Percentiles rank a stretch among this genome's conserved stretches.
Conservation (phyloP, 2,888 invertebrate genomes). For the Ceraclea dissimilis region DNA sequence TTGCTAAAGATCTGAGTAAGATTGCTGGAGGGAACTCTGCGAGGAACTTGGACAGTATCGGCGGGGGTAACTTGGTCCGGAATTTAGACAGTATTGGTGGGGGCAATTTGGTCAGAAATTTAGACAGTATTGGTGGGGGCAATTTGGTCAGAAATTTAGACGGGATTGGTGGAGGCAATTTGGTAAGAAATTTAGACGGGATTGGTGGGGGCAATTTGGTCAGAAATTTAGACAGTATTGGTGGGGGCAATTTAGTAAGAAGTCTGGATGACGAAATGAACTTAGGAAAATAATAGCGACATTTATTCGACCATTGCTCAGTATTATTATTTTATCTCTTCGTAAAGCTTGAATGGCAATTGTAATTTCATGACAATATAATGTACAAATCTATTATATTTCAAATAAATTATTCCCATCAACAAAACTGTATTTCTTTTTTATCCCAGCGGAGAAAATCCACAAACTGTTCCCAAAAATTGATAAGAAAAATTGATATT, state of each 20-base stretch:
- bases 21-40: slow-evolving; percentile 28
- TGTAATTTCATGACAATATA: no score
- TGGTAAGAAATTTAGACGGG: slow-evolving; percentile 31
- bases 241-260: slow-evolving; percentile 27
- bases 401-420: no score
- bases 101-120: slow-evolving; percentile 26
- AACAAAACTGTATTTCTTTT: no score
- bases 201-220: slow-evolving; percentile 43
- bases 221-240: slow-evolving; percentile 24
- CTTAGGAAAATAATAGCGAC: no score
- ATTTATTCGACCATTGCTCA: no score
- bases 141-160: slow-evolving; percentile 24
- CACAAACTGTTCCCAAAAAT: no score
- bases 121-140: slow-evolving; percentile 27
- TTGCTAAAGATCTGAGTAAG: slow-evolving; percentile 22
- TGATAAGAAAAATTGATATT: no score
- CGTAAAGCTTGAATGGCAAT: no score
- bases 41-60: slow-evolving; percentile 34
- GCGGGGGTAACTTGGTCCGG: slow-evolving; percentile 41
- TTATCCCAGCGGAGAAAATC: no score
- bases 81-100: slow-evolving; percentile 27
- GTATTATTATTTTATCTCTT: no score
- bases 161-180: slow-evolving; percentile 28
- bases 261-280: no score
- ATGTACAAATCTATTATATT: no score